Evolutionary conservation across 2,113 vertebrate genomes (phyloP), one percentile per base, ranked within the genome.

Genomic region (Xiphophorus hellerii): DNA sequence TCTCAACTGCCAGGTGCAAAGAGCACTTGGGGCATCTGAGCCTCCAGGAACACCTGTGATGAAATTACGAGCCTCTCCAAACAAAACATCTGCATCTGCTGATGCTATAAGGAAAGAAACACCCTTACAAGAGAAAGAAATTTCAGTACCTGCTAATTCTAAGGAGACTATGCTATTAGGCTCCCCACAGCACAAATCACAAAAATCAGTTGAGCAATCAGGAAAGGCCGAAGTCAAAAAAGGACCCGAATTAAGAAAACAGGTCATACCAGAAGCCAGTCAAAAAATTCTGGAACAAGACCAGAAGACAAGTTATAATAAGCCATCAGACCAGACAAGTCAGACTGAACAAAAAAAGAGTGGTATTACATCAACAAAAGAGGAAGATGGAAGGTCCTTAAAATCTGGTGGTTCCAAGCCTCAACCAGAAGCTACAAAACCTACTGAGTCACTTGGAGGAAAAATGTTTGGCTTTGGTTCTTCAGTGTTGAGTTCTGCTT

Each of bases 1-100:
- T 92, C 96, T 99, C 76, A 98, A 96, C 89, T 99, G 97, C 89
- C 97, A 99, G 91, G 96, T 97, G 96, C 95, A 96, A 63, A 95
- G 96, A 95, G 96, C 96, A 0, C 84, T 97, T 30, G 94, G 95
- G 68, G 87, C 81, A 83, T 94, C 95, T 62, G 95, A 96, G 54
- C 88, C 95, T 80, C 91, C 92, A 76, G 90, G 92, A 76, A 81
- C 82, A 78, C 93, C 80, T 3, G 84, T 88, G 66, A 87, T 93
- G 7, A 94, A 94, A 72, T 88, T 90, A 63, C 90, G 94, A 17
- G 89, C 93, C 37, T 88, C 90, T 28, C 83, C 89, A 63, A 90
- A 92, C 66, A 96, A 95, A 83, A 68, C 28, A 17, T 22, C 60
- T 65, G n/a, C 48, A n/a, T 20, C 69, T 71, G 28, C 31, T 66